A percentile compares a stretch with the other conserved stretches of the same genome.
These are phyloP conservation scores for Chironomus tentans DNA, from an alignment of 2,888 invertebrate species.

Conservation along the genomic window DNA sequence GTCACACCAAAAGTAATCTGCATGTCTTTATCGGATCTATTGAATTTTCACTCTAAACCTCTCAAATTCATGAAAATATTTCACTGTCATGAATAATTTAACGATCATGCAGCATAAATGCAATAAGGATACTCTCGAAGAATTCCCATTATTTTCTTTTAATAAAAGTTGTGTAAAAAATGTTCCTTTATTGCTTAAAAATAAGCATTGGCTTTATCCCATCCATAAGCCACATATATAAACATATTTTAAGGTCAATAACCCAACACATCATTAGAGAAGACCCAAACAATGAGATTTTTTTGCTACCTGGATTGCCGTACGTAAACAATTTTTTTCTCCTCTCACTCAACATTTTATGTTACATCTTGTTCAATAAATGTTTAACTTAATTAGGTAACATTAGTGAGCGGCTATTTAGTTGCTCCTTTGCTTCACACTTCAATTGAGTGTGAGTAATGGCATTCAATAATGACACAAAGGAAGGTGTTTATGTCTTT, in stretches of 20 bases:
- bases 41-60: too few relatives aligned
- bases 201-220: not conserved
- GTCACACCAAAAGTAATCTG: too few relatives aligned
- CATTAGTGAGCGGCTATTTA: not conserved
- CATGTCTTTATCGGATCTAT: too few relatives aligned
- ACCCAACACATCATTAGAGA: not conserved
- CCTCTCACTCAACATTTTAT: not conserved
- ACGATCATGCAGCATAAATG: too few relatives aligned
- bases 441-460: constrained; percentile 1
- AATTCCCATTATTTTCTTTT: too few relatives aligned
- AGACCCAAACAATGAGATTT: too few relatives aligned
- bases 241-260: not conserved
- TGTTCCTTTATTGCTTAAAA: too few relatives aligned
- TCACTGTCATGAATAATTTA: too few relatives aligned
- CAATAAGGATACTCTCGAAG: too few relatives aligned
- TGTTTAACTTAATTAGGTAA: not conserved
- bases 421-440: not conserved
- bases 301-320: not conserved
- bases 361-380: not conserved
- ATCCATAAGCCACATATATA: not conserved
- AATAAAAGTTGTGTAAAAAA: too few relatives aligned
- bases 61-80: too few relatives aligned
- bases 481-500: not conserved
- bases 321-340: not conserved
- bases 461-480: not conserved